Evolutionary conservation across 2,113 vertebrate genomes (phyloP).

Genomic region (Polypterus senegalus): DNA sequence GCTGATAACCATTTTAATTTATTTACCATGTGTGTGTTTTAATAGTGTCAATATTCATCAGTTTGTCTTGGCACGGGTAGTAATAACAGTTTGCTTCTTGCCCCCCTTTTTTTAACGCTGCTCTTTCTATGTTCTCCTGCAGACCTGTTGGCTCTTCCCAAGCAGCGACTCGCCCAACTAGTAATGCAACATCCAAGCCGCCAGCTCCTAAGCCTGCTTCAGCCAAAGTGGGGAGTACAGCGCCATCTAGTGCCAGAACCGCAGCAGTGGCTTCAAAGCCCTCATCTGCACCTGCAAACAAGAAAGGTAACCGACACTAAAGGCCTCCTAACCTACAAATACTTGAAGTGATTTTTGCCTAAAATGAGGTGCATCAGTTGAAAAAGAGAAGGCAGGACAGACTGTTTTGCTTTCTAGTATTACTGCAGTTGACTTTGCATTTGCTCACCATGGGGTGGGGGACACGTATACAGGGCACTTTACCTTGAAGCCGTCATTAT

Average conservation of each 20-base stretch:
- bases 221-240: conserved; percentile 24
- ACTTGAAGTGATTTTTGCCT: not conserved
- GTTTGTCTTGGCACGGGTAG: no score
- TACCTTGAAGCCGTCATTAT: no score
- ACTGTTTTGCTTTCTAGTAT: not conserved
- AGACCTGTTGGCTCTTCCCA: conserved; percentile 28
- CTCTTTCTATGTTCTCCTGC: conserved; percentile 4
- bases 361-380: not conserved
- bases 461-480: no score
- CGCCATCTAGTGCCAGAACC: conserved; percentile 33
- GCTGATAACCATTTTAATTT: not conserved
- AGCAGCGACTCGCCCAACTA: conserved; percentile 27
- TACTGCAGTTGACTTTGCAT: not conserved
- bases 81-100: no score
- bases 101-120: conserved; percentile 26
- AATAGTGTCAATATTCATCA: no score
- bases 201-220: conserved; percentile 21
- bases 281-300: conserved; percentile 24
- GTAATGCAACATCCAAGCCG: conserved; percentile 21
- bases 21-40: not conserved
- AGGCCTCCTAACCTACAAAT: not conserved
- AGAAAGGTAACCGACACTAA: conserved; percentile 36
- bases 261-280: conserved; percentile 27
- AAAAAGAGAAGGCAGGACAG: not conserved
- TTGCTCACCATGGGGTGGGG: no score